These are phyloP conservation scores for Eutolmus rufibarbis DNA, from an alignment of 2,888 invertebrate species.

Conservation along the genomic window DNA sequence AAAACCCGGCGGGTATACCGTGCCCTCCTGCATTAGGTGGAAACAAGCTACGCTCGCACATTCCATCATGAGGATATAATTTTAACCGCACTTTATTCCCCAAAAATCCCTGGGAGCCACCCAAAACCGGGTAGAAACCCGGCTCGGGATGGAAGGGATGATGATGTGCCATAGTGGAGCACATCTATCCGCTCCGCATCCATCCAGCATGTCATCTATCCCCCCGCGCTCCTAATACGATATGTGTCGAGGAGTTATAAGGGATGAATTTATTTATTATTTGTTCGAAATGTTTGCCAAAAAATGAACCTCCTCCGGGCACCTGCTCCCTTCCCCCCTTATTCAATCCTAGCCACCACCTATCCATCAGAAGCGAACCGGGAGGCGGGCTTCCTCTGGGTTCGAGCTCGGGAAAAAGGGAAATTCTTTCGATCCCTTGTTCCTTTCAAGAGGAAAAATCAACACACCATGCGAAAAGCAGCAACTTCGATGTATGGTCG, in stretches of 20 bases:
- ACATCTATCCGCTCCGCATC: not conserved
- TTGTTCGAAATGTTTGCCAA: constrained; percentile 38
- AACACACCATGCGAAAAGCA: constrained; percentile 23
- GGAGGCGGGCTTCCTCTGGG: not conserved
- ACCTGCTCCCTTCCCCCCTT: not conserved
- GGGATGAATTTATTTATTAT: constrained; percentile 39
- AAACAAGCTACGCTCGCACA: constrained; percentile 8
- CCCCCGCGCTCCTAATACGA: not conserved
- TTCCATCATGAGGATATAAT: not conserved
- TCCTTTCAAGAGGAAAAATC: constrained; percentile 37
- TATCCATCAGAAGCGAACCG: not conserved
- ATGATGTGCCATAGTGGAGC: not conserved
- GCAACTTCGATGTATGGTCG: constrained; percentile 21
- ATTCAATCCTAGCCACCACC: not conserved
- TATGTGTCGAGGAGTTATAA: not conserved
- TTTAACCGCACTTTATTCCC: constrained; percentile 18
- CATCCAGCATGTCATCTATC: not conserved
- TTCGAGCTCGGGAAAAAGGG: constrained; percentile 1
- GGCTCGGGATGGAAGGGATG: not conserved
- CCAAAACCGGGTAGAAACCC: not conserved
- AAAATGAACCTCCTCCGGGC: constrained; percentile 10
- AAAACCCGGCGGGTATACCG: not conserved
- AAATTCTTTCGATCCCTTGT: constrained; percentile 37
- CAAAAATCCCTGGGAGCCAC: not conserved
- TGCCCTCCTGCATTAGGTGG: not conserved